Conservation (phyloP, 2,113 vertebrate genomes). For the Trematomus loennbergii region DNA sequence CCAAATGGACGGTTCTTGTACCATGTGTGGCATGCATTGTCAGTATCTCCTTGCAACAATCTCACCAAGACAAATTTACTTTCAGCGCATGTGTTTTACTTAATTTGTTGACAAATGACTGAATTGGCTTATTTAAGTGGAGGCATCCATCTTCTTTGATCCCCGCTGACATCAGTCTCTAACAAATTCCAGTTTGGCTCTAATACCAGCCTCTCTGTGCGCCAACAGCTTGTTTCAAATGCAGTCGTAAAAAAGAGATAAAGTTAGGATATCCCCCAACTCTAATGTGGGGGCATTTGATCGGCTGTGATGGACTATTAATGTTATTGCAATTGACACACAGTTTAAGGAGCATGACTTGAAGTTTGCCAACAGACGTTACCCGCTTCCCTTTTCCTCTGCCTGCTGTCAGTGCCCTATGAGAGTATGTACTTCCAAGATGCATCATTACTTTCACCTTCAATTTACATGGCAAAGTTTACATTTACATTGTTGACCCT, state of each 20-base stretch:
- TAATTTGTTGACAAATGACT: conserved; percentile 13
- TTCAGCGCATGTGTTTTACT: conserved; percentile 16
- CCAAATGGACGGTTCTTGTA: neutral
- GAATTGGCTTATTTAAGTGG: conserved; percentile 23
- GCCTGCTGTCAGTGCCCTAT: conserved; percentile 19
- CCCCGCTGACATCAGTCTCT: conserved; percentile 17
- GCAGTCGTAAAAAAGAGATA: conserved; percentile 53
- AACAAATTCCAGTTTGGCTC: conserved; percentile 37
- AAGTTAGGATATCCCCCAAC: conserved; percentile 15
- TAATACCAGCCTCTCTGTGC: conserved; percentile 16
- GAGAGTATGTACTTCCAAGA: neutral
- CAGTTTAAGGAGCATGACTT: conserved; percentile 21
- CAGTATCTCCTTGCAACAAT: neutral
- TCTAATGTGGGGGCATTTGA: conserved; percentile 37
- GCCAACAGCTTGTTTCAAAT: conserved; percentile 47
- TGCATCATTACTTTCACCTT: conserved; percentile 5
- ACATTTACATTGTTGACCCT: neutral
- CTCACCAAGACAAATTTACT: neutral
- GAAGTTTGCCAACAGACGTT: conserved; percentile 42
- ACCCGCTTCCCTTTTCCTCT: conserved; percentile 28
- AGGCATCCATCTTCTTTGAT: conserved; percentile 43
- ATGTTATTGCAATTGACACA: conserved; percentile 48
- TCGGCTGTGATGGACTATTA: conserved; percentile 45
- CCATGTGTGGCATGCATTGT: neutral
- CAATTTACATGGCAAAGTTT: neutral